Percentiles rank a stretch among this genome's conserved stretches.
Evolutionary conservation across 1,140 invertebrate genomes (phyloP).

Genomic region (Adoxophyes honmai): DNA sequence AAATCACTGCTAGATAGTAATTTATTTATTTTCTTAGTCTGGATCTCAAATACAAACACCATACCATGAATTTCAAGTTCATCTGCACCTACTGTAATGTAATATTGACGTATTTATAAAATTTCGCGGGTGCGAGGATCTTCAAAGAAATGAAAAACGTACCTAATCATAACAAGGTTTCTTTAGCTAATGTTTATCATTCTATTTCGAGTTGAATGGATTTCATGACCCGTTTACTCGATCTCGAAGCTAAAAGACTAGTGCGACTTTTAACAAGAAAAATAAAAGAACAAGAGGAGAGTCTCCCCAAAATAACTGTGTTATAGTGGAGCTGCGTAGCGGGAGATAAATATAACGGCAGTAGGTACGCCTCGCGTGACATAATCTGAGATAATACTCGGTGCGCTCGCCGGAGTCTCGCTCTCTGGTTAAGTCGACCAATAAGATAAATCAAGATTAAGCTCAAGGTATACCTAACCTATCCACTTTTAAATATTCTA

Average conservation of each 20-base stretch:
- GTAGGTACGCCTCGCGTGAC: slow-evolving; percentile 39
- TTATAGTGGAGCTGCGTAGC: slow-evolving; percentile 26
- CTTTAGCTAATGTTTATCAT: slow-evolving; percentile 1
- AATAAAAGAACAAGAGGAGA: slow-evolving; percentile 45
- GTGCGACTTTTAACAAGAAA: slow-evolving; percentile 31
- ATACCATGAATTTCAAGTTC: too few species aligned
- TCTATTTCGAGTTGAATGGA: slow-evolving; percentile 25
- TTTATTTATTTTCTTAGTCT: too few species aligned
- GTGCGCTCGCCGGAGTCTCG: slow-evolving; percentile 3
- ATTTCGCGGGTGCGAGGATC: not conserved
- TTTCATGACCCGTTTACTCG: slow-evolving; percentile 43
- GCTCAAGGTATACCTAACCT: not conserved
- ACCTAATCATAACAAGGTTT: not conserved
- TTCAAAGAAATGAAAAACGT: slow-evolving; percentile 6
- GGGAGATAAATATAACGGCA: slow-evolving; percentile 46
- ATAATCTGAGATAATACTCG: slow-evolving; percentile 20
- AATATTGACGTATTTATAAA: too few species aligned
- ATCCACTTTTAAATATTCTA: too few species aligned
- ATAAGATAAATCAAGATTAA: not conserved
- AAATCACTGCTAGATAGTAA: too few species aligned
- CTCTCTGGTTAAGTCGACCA: slow-evolving; percentile 2
- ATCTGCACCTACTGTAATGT: too few species aligned
- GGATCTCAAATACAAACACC: too few species aligned
- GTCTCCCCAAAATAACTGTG: slow-evolving; percentile 50
- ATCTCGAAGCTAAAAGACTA: slow-evolving; percentile 17